Evolutionary conservation across 2,888 invertebrate genomes (phyloP).

Genomic region (Rhagophthalmus giganteus): DNA sequence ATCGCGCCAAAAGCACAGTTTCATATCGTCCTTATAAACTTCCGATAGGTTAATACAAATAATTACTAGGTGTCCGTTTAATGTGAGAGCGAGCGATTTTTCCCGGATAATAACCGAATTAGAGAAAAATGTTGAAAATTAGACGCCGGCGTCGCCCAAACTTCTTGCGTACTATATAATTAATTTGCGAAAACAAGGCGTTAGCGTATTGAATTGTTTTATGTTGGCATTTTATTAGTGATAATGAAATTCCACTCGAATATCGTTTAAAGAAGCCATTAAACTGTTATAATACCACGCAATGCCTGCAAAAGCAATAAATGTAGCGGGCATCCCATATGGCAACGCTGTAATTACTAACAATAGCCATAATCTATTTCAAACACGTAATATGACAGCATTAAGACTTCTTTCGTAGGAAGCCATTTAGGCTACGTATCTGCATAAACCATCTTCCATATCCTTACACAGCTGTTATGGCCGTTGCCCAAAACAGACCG

Average conservation of each 20-base stretch:
- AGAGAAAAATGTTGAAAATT: too few relatives aligned
- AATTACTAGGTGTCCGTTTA: too few relatives aligned
- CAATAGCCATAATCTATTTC: conserved; percentile 57
- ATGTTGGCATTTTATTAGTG: conserved; percentile 17
- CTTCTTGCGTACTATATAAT: too few relatives aligned
- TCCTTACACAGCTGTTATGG: conserved; percentile 51
- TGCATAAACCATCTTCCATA: conserved; percentile 54
- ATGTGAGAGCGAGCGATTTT: too few relatives aligned
- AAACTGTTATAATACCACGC: conserved; percentile 48
- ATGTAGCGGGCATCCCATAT: conserved; percentile 48
- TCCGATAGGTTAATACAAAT: too few relatives aligned
- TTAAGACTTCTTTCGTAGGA: conserved; percentile 55
- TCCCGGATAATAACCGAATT: too few relatives aligned
- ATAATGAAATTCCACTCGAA: conserved; percentile 29
- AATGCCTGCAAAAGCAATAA: conserved; percentile 45
- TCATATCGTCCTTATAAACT: too few relatives aligned
- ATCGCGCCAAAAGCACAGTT: too few relatives aligned
- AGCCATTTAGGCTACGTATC: conserved; percentile 51
- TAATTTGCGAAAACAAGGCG: neutral
- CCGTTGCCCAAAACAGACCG: conserved; percentile 43
- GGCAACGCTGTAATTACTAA: conserved; percentile 53
- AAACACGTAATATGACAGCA: conserved; percentile 56
- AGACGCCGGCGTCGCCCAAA: too few relatives aligned
- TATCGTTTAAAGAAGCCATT: conserved; percentile 41
- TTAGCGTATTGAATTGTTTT: conserved; percentile 1